A percentile compares a stretch with the other conserved stretches of the same genome.
phyloP scores from a whole-genome alignment of 2,113 vertebrate genomes.

The Phrynocephalus versicolor region DNA sequence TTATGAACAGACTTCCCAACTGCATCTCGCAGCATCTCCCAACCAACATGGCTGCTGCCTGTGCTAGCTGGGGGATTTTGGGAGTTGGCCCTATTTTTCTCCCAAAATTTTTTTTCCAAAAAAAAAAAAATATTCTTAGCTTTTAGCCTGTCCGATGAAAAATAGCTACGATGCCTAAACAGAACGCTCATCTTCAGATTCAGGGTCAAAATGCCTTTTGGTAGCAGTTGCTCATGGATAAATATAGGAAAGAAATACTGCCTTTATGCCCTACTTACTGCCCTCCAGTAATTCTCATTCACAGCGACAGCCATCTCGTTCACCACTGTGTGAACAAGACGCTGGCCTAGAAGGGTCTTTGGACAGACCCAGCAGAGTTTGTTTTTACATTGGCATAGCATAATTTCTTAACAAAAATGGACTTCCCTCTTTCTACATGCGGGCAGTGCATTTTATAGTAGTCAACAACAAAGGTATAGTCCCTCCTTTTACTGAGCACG shows the following conservation, averaged over 20 bases:
- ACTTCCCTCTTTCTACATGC: not conserved
- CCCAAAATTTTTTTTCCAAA: no score
- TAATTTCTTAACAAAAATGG: not conserved
- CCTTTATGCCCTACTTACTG: not conserved
- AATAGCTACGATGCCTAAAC: no score
- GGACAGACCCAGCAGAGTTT: not conserved
- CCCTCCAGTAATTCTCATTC: no score
- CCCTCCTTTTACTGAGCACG: not conserved
- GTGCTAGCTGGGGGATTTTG: no score
- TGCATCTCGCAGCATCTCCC: no score
- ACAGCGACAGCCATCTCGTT: not conserved
- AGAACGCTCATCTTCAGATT: no score
- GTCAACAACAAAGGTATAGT: not conserved
- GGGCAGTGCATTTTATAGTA: not conserved
- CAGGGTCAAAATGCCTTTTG: not conserved
- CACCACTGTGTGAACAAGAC: not conserved
- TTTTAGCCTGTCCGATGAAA: no score
- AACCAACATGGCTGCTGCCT: no score
- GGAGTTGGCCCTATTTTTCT: no score
- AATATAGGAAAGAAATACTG: not conserved
- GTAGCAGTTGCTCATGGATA: not conserved
- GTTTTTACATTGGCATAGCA: not conserved
- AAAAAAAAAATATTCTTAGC: no score
- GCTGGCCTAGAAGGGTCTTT: not conserved
- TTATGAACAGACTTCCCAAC: no score